Evolutionary conservation across 2,113 vertebrate genomes (phyloP), one percentile per base, ranked within the genome.

Genomic region (Syrmaticus mikado): DNA sequence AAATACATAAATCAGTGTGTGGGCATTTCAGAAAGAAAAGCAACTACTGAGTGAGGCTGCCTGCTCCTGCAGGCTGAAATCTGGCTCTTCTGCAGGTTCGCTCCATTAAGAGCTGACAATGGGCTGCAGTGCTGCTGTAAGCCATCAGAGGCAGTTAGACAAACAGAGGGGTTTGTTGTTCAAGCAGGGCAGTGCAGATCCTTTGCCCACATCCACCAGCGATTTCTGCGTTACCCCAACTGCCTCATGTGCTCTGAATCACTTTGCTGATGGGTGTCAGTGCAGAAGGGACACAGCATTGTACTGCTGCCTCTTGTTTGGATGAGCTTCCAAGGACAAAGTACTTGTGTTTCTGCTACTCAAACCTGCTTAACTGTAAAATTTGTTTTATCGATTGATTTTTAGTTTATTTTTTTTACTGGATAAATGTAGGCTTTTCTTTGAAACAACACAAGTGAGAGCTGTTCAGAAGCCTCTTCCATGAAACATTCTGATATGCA

Each of bases 81-180:
- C 67, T 45, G 22, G 74, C 82, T 57, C 74, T 38, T 24, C 24
- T 78, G 22, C 10, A 85, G 89, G 46, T 89, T 17, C 12, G 32
- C 57, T 77, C 92, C 57, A 57, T 93, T 71, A 72, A 60, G 91
- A 90, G 88, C 70, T 64, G 76, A 38, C 85, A 34, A 8, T 53
- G 60, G 92, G 84, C 27, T 89, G 34, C 77, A 64, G 4, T 58
- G 70, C 62, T 18, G 11, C 45, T 25, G 13, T 34, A 79, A 88
- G 48, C 90, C 70, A 53, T 80, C 50, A 55, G 36, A 53, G 68
- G 48, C 74, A 25, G 73, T 60, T 68, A 48, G 68, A 45, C 82
- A 90, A 84, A 94, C 62, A 92, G 68, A 36, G 38, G 83, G 83
- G 84, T 89, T 95, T 95, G 55, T 91, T 94, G 93, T 92, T 85